phyloP scores from a whole-genome alignment of 2,797 vertebrate species.

The Gastrophryne carolinensis region DNA sequence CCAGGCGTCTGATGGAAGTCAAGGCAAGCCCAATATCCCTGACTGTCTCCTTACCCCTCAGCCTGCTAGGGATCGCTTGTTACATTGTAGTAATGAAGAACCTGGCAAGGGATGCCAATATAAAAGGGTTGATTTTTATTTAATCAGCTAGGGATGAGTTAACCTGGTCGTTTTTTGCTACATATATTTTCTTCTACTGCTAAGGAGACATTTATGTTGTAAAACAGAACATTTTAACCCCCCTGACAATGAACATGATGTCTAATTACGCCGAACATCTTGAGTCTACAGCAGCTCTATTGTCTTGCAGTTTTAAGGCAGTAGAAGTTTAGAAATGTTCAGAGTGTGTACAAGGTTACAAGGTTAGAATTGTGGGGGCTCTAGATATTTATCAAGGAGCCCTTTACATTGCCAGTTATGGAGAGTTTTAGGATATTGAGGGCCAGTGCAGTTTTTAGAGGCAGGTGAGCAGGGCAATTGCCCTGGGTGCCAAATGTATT shows the following conservation, averaged over 20 bases:
- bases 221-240: conserved; percentile 40
- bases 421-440: too few species aligned
- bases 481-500: too few species aligned
- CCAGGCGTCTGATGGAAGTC: conserved; percentile 1
- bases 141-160: not conserved
- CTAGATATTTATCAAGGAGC: too few species aligned
- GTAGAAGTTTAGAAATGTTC: not conserved
- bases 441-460: too few species aligned
- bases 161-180: conserved; percentile 6
- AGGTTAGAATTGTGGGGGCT: too few species aligned
- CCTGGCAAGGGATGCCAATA: not conserved
- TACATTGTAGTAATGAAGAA: not conserved
- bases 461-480: too few species aligned
- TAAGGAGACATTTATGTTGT: conserved; percentile 23
- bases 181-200: conserved; percentile 28
- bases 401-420: too few species aligned
- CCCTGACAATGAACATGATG: conserved; percentile 38
- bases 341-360: too few species aligned
- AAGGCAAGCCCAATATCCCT: not conserved
- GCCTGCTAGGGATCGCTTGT: not conserved
- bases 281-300: not conserved
- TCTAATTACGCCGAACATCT: conserved; percentile 41
- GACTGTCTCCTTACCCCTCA: not conserved
- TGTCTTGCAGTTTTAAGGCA: conserved; percentile 24
- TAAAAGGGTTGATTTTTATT: not conserved